Evolutionary conservation across 2,797 vertebrate genomes (phyloP).

Genomic region (Eulemur rubriventer): DNA sequence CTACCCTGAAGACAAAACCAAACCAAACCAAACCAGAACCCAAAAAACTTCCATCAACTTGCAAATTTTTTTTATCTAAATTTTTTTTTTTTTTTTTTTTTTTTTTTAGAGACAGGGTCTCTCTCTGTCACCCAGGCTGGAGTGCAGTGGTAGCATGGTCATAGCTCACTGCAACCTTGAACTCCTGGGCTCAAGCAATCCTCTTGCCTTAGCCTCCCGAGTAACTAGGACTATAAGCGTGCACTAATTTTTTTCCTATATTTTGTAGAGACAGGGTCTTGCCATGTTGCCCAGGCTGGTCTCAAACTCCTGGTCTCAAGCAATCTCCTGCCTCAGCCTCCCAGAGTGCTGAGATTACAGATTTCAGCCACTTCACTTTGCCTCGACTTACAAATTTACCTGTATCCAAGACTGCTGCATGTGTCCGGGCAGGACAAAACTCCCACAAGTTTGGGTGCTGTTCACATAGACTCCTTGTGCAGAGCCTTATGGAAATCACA

Average conservation of each 20-base stretch:
- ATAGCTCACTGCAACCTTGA: neutral
- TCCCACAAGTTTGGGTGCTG: rapidly evolving
- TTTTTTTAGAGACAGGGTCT: neutral
- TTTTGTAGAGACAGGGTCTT: neutral
- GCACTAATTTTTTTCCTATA: neutral
- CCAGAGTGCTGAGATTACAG: neutral
- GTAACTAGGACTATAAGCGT: neutral
- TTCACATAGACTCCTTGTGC: neutral
- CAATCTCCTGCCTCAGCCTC: neutral
- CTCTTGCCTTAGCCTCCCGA: neutral
- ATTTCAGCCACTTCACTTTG: neutral
- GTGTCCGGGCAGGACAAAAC: neutral
- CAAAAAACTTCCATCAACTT: neutral
- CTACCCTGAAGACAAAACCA: neutral
- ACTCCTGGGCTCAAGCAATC: neutral
- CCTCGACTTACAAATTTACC: neutral
- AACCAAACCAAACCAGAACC: too few relatives aligned
- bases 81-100: neutral
- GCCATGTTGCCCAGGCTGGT: neutral
- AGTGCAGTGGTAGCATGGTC: neutral
- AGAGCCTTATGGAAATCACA: neutral
- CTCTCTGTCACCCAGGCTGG: neutral
- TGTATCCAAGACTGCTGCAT: too few relatives aligned
- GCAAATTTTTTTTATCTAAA: neutral
- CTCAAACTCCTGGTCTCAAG: neutral